Conservation (phyloP, 2,888 invertebrate genomes). For the Melanostoma scalare region DNA sequence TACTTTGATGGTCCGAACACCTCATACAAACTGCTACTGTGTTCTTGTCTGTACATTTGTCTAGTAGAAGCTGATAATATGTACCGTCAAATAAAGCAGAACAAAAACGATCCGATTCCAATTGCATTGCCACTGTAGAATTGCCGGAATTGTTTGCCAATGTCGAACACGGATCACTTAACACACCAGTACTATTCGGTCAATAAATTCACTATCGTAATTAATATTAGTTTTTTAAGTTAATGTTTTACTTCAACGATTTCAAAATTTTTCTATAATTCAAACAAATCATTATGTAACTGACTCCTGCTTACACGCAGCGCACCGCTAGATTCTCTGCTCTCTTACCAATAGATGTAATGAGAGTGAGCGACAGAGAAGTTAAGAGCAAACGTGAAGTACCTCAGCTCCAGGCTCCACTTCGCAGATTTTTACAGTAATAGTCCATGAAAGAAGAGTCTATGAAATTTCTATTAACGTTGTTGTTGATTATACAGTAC, state of each 20-base stretch:
- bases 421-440: too few relatives aligned
- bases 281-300: background rate
- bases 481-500: too few relatives aligned
- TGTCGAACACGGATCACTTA: background rate
- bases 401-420: too few relatives aligned
- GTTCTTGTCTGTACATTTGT: background rate
- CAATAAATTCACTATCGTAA: background rate
- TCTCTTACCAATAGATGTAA: too few relatives aligned
- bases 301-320: too few relatives aligned
- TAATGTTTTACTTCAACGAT: background rate
- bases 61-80: background rate
- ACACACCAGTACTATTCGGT: background rate
- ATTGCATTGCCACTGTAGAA: background rate
- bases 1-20: slow-evolving; percentile 3
- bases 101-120: slow-evolving; percentile 6
- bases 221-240: background rate
- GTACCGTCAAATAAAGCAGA: slow-evolving; percentile 16
- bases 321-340: too few relatives aligned
- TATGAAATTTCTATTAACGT: too few relatives aligned
- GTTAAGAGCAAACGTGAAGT: too few relatives aligned
- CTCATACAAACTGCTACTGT: slow-evolving; percentile 10
- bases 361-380: too few relatives aligned
- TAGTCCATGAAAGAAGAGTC: too few relatives aligned
- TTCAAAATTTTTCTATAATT: background rate
- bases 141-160: background rate